These are phyloP conservation scores for Malaclemys terrapin DNA, from an alignment of 2,113 vertebrate genomes.

Conservation along the genomic window DNA sequence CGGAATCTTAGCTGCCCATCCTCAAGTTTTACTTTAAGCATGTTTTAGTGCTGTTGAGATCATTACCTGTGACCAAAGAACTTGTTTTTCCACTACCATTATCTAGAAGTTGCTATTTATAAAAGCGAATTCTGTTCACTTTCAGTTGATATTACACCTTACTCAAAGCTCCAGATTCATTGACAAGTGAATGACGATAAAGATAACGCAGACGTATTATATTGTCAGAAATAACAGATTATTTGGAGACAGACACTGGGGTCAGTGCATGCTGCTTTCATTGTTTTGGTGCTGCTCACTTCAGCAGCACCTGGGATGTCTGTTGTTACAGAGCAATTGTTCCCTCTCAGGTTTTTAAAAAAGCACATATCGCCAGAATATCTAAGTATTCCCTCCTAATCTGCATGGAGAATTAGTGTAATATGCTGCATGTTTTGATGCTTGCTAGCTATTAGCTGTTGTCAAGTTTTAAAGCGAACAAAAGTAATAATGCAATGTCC, in stretches of 20 bases:
- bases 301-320: neutral
- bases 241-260: neutral
- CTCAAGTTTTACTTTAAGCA: neutral
- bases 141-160: neutral
- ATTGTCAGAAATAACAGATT: neutral
- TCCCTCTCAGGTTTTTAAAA: neutral
- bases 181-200: neutral
- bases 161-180: neutral
- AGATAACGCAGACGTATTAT: neutral
- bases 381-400: neutral
- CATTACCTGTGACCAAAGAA: neutral
- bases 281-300: neutral
- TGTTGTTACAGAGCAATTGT: neutral
- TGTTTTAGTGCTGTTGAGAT: neutral
- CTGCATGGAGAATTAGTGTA: neutral
- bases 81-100: neutral
- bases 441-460: neutral
- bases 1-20: neutral
- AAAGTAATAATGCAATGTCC: neutral
- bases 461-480: neutral
- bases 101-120: neutral
- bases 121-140: neutral
- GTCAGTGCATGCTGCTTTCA: neutral
- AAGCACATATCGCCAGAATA: neutral
- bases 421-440: neutral